phyloP scores from a whole-genome alignment of 2,888 invertebrate genomes.

The Sminthurinus aureus region DNA sequence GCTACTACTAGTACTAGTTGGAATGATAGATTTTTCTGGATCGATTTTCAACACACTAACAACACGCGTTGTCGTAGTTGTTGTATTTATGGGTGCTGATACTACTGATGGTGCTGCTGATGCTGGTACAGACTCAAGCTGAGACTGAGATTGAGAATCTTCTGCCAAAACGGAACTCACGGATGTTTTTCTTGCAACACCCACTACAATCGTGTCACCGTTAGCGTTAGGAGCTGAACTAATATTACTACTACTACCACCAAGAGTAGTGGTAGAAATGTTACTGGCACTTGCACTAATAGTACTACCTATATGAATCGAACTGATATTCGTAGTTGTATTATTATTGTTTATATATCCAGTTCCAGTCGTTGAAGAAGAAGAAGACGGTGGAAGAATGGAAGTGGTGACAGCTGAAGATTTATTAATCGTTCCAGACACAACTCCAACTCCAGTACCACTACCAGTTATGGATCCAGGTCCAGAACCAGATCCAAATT shows the following conservation, averaged over 20 bases:
- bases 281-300: not conserved
- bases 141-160: slow-evolving; percentile 15
- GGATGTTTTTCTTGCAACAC: slow-evolving; percentile 17
- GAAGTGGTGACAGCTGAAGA: slow-evolving; percentile 27
- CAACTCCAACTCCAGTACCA: not conserved
- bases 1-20: not conserved
- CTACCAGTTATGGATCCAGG: not conserved
- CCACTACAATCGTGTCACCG: slow-evolving; percentile 2
- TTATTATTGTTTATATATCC: not conserved
- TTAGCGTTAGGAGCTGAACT: not conserved
- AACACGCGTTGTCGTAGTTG: slow-evolving; percentile 18
- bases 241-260: not conserved
- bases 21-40: slow-evolving; percentile 22
- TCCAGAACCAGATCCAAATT: not conserved
- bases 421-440: slow-evolving; percentile 19
- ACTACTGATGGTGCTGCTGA: not conserved
- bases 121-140: not conserved
- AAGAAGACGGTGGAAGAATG: not conserved
- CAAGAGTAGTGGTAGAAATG: too few relatives aligned
- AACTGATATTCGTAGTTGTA: too few relatives aligned
- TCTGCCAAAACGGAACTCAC: slow-evolving; percentile 19
- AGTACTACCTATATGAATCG: not conserved
- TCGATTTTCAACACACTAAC: slow-evolving; percentile 38
- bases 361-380: not conserved
- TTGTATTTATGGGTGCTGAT: not conserved